These are phyloP conservation scores for Hyperoplus immaculatus DNA, from an alignment of 2,797 vertebrate species.

Conservation along the genomic window DNA sequence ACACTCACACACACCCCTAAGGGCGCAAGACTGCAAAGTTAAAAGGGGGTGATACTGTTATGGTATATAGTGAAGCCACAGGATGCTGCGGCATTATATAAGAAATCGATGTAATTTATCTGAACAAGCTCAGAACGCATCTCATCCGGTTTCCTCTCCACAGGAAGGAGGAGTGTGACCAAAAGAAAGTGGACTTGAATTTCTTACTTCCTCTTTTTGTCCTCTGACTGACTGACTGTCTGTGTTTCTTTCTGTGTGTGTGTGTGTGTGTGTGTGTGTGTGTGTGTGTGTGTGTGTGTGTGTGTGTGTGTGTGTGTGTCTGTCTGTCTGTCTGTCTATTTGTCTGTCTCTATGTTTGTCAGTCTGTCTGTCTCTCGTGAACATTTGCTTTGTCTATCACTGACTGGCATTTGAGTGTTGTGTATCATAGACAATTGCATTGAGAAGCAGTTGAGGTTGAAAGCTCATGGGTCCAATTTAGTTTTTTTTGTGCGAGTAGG, in stretches of 20 bases:
- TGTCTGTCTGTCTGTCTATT: background rate
- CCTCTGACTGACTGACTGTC: conserved; percentile 19
- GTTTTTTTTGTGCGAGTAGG: conserved; percentile 21
- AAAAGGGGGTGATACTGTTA: conserved; percentile 86
- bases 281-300: too few species aligned
- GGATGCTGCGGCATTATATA: conserved; percentile 77
- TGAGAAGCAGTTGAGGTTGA: conserved; percentile 44
- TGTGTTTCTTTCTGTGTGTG: background rate
- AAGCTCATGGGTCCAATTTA: conserved; percentile 39
- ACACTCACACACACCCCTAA: background rate
- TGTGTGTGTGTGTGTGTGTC: background rate
- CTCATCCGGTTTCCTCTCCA: conserved; percentile 81
- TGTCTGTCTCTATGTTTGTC: too few species aligned
- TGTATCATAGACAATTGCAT: conserved; percentile 48
- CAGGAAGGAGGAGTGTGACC: conserved; percentile 82
- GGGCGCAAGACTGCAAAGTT: conserved; percentile 79
- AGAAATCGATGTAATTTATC: conserved; percentile 85
- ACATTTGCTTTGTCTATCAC: conserved; percentile 47
- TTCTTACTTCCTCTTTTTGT: conserved; percentile 79
- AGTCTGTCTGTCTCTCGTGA: background rate
- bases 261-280: too few species aligned
- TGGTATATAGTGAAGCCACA: conserved; percentile 73
- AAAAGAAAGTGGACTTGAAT: conserved; percentile 82
- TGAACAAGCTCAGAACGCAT: conserved; percentile 77
- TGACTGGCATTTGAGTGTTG: conserved; percentile 3